Evolutionary conservation across 1,140 invertebrate genomes (phyloP), one percentile per base, ranked within the genome.

Genomic region (Anthonomus grandis): DNA sequence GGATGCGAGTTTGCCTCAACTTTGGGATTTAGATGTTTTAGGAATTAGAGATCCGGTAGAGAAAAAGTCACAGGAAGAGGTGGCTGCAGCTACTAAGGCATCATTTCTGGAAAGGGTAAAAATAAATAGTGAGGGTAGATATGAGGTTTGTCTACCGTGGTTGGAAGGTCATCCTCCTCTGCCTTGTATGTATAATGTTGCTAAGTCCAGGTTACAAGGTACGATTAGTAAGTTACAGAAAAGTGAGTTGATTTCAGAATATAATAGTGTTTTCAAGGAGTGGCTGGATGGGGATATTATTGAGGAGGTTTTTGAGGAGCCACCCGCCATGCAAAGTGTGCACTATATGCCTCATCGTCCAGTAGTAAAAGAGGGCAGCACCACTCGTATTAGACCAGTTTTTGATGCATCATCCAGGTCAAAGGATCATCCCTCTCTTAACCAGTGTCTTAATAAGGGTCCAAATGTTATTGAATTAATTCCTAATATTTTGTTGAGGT

Each of bases 401-500:
- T 59, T 59, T 42, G 60, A 62, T 21, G 55, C 55, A n/a, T 50
- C 34, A 3, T 22, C 55, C 2, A 21, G 44, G 4, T 19, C 41
- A 41, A 50, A 23, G 25, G 22, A 48, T 25, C 27, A n/a, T 10
- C 59, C 57, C 4, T 66, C 65, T 0, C 38, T 68, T 13, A 70
- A 68, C 36, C 41, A 66, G 13, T 69, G 62, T 36, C 50, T 65
- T 0, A 44, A 64, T 49, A 64, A 50, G 36, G 74, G 73, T 17
- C 57, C 60, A 4, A 76, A 77, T 63, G 54, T 76, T 1, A 64
- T 76, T 6, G 72, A 77, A 50, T 18, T 62, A 0, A 72, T 78
- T 12, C 69, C 73, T 5, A 25, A 61, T 2, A 54, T 77, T 25
- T 36, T 77, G 19, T 18, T 70, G 12, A 53, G 63, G 9, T 78